Evolutionary conservation across 2,113 vertebrate genomes (phyloP).

Genomic region (Pterocles burchelli): DNA sequence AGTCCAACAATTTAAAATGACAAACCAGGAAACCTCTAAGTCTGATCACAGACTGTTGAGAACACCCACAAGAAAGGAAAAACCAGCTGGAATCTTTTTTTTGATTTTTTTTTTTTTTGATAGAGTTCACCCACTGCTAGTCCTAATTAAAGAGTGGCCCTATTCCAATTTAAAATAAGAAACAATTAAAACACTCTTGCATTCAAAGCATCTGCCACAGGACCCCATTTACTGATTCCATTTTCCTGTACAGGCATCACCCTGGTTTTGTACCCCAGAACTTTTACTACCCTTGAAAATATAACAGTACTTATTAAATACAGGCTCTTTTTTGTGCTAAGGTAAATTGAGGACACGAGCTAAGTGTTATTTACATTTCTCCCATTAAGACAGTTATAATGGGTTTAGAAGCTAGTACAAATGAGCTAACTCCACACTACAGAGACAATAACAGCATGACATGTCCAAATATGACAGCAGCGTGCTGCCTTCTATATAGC

Average conservation of each 20-base stretch:
- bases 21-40: background rate
- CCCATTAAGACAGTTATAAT: background rate
- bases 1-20: slow-evolving; percentile 34
- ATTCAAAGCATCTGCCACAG: background rate
- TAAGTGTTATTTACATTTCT: background rate
- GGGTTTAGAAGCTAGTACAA: background rate
- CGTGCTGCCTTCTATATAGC: background rate
- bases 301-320: background rate
- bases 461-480: background rate
- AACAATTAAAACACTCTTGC: background rate
- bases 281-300: background rate
- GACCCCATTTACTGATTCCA: background rate
- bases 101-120: background rate
- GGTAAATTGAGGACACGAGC: background rate
- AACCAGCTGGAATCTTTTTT: background rate
- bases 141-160: background rate
- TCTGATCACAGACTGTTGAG: slow-evolving; percentile 36
- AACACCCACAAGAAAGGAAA: background rate
- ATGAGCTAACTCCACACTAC: background rate
- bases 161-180: slow-evolving; percentile 21
- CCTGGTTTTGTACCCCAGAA: background rate
- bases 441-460: background rate
- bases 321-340: background rate
- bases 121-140: background rate
- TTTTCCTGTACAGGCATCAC: background rate